phyloP scores from a whole-genome alignment of 1,140 invertebrate species.

The Bombus confusus region DNA sequence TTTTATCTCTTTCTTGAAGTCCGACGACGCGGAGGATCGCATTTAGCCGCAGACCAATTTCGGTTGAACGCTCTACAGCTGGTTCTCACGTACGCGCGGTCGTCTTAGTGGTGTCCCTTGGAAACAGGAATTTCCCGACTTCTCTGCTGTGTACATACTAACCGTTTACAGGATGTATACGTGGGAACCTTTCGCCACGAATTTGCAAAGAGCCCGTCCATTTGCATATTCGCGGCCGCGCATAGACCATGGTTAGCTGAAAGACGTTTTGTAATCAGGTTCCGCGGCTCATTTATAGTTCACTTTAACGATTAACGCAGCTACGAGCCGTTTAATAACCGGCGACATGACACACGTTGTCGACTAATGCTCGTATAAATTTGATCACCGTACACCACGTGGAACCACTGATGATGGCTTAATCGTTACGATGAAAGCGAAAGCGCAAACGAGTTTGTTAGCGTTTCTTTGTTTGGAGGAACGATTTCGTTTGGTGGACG shows the following conservation, averaged over 20 bases:
- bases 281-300: conserved; percentile 18
- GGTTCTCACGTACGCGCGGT: conserved; percentile 49
- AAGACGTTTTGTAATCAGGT: conserved; percentile 41
- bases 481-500: too few relatives aligned
- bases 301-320: conserved; percentile 29
- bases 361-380: conserved; percentile 34
- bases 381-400: conserved; percentile 12
- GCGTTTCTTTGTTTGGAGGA: background rate
- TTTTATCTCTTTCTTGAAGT: background rate
- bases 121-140: conserved; percentile 35
- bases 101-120: conserved; percentile 56
- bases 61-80: conserved; percentile 46
- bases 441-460: background rate
- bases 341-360: conserved; percentile 5
- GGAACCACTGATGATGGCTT: background rate
- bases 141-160: conserved; percentile 11
- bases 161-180: conserved; percentile 38
- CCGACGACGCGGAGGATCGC: conserved; percentile 36
- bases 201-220: conserved; percentile 36
- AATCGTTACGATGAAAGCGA: background rate
- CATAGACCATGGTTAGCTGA: conserved; percentile 24
- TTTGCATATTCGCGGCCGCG: conserved; percentile 44
- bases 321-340: conserved; percentile 24
- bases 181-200: conserved; percentile 45
- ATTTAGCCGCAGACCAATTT: conserved; percentile 60